Conservation (phyloP, 1,140 invertebrate genomes). For the Apis laboriosa region DNA sequence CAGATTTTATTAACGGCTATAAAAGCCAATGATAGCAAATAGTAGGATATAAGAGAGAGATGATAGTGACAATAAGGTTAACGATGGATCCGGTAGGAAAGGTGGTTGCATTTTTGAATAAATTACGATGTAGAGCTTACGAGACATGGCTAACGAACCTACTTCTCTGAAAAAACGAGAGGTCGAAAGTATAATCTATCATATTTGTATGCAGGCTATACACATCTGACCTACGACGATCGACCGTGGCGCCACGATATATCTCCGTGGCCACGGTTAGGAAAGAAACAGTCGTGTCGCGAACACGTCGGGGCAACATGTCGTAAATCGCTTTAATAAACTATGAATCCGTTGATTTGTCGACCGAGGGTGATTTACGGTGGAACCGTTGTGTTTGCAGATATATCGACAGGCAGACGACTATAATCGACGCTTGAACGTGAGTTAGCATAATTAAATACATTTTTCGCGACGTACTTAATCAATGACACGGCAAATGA, state of each 20-base stretch:
- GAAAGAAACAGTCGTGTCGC: slow-evolving; percentile 11
- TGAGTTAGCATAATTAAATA: slow-evolving; percentile 29
- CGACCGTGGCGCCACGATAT: slow-evolving; percentile 16
- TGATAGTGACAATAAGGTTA: slow-evolving; percentile 16
- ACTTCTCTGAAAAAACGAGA: slow-evolving; percentile 54
- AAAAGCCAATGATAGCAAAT: neutral
- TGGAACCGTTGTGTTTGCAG: slow-evolving; percentile 1
- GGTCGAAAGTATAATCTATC: slow-evolving; percentile 69
- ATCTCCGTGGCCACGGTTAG: neutral
- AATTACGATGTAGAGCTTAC: slow-evolving; percentile 42
- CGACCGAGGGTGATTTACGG: slow-evolving; percentile 11
- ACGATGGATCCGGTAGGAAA: neutral
- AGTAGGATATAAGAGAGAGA: no score
- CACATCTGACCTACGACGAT: slow-evolving; percentile 32
- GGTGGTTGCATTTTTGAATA: slow-evolving; percentile 42
- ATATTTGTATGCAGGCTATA: slow-evolving; percentile 50
- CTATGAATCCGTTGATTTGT: slow-evolving; percentile 27
- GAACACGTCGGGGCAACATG: slow-evolving; percentile 10
- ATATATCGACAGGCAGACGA: neutral
- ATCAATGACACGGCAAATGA: neutral
- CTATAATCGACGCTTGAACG: slow-evolving; percentile 4
- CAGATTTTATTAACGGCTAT: neutral
- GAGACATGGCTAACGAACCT: slow-evolving; percentile 55
- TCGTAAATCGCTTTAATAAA: slow-evolving; percentile 47
- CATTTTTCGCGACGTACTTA: slow-evolving; percentile 20